Percentiles rank a stretch among this genome's conserved stretches.
These are phyloP conservation scores for Pocillopora verrucosa DNA, from an alignment of 64 coral and sea anemone species.

Conservation along the genomic window DNA sequence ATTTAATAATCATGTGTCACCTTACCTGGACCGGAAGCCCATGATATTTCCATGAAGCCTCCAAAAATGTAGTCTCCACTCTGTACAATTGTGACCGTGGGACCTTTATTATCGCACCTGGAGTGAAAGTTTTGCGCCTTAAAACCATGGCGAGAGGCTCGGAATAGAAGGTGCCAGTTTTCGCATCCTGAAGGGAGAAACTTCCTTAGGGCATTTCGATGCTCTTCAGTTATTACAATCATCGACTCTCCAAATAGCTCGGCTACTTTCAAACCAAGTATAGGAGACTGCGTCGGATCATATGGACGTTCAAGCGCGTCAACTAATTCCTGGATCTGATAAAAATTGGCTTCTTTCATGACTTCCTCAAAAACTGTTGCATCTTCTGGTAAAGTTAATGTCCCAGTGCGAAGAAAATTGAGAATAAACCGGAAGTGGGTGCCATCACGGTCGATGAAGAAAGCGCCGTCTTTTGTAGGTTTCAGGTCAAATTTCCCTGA, in stretches of 20 bases:
- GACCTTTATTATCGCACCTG: background rate
- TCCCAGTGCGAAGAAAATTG: background rate
- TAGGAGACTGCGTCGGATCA: background rate
- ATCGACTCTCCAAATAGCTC: background rate
- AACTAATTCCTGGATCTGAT: background rate
- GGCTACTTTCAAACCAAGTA: background rate
- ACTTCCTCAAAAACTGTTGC: background rate
- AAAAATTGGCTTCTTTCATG: background rate
- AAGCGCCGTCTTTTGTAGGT: background rate
- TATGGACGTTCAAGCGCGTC: background rate
- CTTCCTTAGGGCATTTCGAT: background rate
- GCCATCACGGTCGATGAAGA: background rate
- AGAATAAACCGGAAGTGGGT: background rate
- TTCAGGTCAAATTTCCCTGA: background rate
- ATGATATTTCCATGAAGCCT: background rate
- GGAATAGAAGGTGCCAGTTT: background rate
- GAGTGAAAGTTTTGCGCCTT: background rate
- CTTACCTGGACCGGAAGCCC: background rate
- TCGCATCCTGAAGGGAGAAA: background rate
- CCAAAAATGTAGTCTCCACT: background rate
- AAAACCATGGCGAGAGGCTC: constrained; percentile 6
- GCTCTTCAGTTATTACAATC: background rate
- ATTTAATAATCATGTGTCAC: no score
- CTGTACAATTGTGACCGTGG: background rate
- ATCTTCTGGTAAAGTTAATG: background rate